Percentiles rank a stretch among this genome's conserved stretches.
phyloP scores from a whole-genome alignment of 2,888 invertebrate genomes.

The Xestia rhomboidea region DNA sequence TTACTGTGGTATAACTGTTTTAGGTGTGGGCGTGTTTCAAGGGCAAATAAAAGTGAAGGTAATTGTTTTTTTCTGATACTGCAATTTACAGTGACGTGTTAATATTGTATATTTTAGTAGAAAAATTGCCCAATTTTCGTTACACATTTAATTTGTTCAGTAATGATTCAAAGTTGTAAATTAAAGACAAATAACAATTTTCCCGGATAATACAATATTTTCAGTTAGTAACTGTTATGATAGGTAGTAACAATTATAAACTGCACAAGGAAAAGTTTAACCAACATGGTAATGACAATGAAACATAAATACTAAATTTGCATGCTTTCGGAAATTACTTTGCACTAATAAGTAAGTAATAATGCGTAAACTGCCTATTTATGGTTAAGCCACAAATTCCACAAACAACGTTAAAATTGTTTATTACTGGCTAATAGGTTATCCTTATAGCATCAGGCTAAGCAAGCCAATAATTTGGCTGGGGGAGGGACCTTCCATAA shows the following conservation, averaged over 20 bases:
- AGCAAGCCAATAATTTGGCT: not conserved
- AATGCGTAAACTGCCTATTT: not conserved
- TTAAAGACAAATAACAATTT: not conserved
- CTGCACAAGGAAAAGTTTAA: slow-evolving; percentile 1
- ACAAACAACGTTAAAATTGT: not conserved
- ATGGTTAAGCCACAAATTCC: not conserved
- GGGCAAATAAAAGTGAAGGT: not conserved
- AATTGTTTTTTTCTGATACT: not conserved
- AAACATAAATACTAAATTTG: not conserved
- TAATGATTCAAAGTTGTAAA: not conserved
- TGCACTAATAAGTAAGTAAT: not conserved
- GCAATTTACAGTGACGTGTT: not conserved
- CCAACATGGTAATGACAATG: not conserved
- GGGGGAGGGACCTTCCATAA: not conserved
- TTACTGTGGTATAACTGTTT: not conserved
- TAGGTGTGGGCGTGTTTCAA: not conserved
- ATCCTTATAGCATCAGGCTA: not conserved
- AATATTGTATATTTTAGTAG: no score
- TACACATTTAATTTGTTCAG: not conserved
- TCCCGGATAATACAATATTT: not conserved
- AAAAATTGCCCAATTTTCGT: not conserved
- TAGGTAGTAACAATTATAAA: not conserved
- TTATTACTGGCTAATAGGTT: not conserved
- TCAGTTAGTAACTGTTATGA: not conserved
- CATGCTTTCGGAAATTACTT: not conserved